These are phyloP conservation scores for Epistrophella euchroma DNA, from an alignment of 2,888 invertebrate genomes.

Conservation along the genomic window DNA sequence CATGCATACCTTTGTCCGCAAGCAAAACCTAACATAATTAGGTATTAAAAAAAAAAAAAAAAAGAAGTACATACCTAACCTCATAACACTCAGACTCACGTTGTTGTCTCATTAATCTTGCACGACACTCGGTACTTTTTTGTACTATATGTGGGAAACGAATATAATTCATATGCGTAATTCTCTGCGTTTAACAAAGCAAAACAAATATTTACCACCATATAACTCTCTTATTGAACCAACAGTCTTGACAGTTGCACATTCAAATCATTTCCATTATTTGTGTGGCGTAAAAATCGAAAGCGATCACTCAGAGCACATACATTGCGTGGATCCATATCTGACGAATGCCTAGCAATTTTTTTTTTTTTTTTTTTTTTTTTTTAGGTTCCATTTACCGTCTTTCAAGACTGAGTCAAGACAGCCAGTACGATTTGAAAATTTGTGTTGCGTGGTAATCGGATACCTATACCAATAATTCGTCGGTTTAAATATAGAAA, in stretches of 20 bases:
- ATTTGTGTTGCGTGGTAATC: slow-evolving; percentile 71
- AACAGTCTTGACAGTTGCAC: slow-evolving; percentile 71
- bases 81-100: not conserved
- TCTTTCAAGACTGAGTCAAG: slow-evolving; percentile 35
- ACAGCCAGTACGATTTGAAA: slow-evolving; percentile 66
- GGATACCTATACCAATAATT: slow-evolving; percentile 52
- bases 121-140: too few relatives aligned
- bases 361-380: not conserved
- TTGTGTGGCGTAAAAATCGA: slow-evolving; percentile 74
- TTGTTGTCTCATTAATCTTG: slow-evolving; percentile 26
- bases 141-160: slow-evolving; percentile 14
- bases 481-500: slow-evolving; percentile 35
- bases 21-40: not conserved
- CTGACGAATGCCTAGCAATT: slow-evolving; percentile 53
- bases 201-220: slow-evolving; percentile 72
- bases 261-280: slow-evolving; percentile 60
- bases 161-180: not conserved
- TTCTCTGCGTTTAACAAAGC: slow-evolving; percentile 65
- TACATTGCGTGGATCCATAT: slow-evolving; percentile 48
- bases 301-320: slow-evolving; percentile 66
- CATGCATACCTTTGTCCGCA: not conserved
- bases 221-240: slow-evolving; percentile 33
- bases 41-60: not conserved
- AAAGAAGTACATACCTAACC: not conserved
- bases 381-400: slow-evolving; percentile 26